Evolutionary conservation across 2,888 invertebrate genomes (phyloP).

Genomic region (Leptopilina myrica): DNA sequence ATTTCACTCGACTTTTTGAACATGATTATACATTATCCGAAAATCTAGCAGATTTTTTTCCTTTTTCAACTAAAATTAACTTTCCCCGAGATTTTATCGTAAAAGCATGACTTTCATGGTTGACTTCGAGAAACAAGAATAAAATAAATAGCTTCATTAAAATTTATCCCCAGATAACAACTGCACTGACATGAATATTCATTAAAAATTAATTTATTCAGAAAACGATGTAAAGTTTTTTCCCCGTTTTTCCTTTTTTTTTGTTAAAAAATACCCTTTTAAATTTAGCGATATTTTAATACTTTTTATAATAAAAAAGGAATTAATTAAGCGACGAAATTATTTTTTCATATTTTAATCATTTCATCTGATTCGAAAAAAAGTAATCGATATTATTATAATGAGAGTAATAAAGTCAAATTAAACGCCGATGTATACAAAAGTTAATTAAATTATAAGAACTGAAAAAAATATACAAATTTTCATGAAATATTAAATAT

Average conservation of each 20-base stretch:
- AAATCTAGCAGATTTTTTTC: background rate
- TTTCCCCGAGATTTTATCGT: background rate
- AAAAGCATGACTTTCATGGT: slow-evolving; percentile 1
- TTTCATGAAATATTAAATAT: too few species aligned
- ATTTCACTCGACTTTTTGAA: background rate
- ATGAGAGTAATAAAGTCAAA: too few species aligned
- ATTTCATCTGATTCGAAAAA: too few species aligned
- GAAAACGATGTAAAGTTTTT: background rate
- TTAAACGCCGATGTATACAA: too few species aligned
- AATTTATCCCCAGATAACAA: background rate
- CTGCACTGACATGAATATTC: slow-evolving; percentile 18
- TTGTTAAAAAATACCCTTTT: background rate
- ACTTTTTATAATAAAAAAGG: too few species aligned
- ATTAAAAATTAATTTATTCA: slow-evolving; percentile 3
- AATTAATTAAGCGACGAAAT: too few species aligned
- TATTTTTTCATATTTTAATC: too few species aligned
- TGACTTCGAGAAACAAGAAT: background rate
- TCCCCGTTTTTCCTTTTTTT: background rate
- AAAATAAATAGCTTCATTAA: slow-evolving; percentile 9
- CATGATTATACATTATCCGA: background rate
- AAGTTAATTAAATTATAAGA: too few species aligned
- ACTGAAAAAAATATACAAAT: too few species aligned
- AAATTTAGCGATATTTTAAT: too few species aligned
- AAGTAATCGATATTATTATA: too few species aligned
- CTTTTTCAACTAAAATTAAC: background rate